Conservation (phyloP, 2,797 vertebrate genomes). For the Eremophila alpestris region DNA sequence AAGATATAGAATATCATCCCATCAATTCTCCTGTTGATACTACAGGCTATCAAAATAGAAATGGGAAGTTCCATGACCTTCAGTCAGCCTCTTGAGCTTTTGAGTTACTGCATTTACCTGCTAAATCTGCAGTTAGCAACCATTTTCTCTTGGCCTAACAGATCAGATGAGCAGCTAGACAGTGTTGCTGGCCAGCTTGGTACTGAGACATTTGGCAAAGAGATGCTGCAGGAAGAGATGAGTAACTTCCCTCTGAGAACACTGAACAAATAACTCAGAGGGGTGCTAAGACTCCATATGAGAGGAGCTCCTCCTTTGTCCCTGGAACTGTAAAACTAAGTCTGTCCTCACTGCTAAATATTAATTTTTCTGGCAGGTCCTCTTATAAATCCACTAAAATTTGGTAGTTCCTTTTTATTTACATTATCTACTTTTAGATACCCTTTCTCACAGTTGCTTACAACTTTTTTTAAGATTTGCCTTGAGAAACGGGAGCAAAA, state of each 20-base stretch:
- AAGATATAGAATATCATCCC: not conserved
- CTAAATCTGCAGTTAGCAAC: not conserved
- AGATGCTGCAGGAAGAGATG: not conserved
- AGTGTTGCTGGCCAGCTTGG: not conserved
- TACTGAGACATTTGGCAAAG: conserved; percentile 8
- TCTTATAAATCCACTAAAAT: not conserved
- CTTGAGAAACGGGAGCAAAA: not conserved
- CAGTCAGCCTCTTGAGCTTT: not conserved
- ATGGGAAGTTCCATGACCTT: not conserved
- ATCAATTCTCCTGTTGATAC: not conserved
- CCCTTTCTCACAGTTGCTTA: not conserved
- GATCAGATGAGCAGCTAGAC: not conserved
- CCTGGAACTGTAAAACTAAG: not conserved
- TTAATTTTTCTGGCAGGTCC: not conserved
- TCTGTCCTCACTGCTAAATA: not conserved
- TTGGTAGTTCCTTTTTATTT: not conserved
- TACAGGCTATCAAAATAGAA: not conserved
- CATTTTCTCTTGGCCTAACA: not conserved
- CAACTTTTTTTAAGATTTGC: not conserved
- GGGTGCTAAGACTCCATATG: not conserved
- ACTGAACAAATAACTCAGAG: not conserved
- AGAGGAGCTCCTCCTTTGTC: not conserved
- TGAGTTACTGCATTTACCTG: not conserved
- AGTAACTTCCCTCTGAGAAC: not conserved
- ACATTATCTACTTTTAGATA: not conserved